Base-by-base conservation (phyloP, 53 echinoderm and acorn worm genomes). In the Arbacia lixula region DNA sequence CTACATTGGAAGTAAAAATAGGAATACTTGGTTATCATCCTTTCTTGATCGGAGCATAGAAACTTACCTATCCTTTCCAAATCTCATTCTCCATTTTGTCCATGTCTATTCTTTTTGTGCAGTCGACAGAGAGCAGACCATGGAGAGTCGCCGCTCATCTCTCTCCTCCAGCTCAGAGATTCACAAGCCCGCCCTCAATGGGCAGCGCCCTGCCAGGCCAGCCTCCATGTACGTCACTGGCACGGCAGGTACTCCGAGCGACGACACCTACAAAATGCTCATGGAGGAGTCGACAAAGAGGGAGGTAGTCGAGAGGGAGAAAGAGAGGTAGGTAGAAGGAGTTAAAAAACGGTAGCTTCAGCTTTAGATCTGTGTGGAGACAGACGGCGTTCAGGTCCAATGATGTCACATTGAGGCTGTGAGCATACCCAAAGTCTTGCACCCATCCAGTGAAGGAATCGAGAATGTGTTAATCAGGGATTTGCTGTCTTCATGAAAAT, bases 221-320 rank as follows among this genome's bases (percentile, higher is more conserved):
- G 9, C 82, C 31, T 81, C 64, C 31, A 64, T 63, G 43, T 63
- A 81, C 62, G n/a, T 81, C 63, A 81, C 50, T 19, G 82, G 64
- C 10, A 14, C 41, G 8, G 33, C 20, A 9, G 38, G 63, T 9
- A 21, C 78, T 24, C 49, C 62, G 49, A 1, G 28, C 2, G 82
- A 81, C 16, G 82, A 81, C 6, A 46, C 82, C 10, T 41, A 29
- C 46, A 30, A 40, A 21, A 63, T 81, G 63, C 62, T 81, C n/a
- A 63, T 62, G 63, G 52, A 81, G 42, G 82, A 81, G 62, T 63
- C 63, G 19, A 28, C 52, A 1, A 61, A 63, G 64, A 81, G 82
- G 33, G 82, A 81, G 29, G 22, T 29, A 1, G 82, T 49, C 19
- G 82, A 81, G 43, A 81, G 63, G 21, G 82, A 81, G 40, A 42